phyloP scores from a whole-genome alignment of 2,113 vertebrate species.

The Cavia porcellus region DNA sequence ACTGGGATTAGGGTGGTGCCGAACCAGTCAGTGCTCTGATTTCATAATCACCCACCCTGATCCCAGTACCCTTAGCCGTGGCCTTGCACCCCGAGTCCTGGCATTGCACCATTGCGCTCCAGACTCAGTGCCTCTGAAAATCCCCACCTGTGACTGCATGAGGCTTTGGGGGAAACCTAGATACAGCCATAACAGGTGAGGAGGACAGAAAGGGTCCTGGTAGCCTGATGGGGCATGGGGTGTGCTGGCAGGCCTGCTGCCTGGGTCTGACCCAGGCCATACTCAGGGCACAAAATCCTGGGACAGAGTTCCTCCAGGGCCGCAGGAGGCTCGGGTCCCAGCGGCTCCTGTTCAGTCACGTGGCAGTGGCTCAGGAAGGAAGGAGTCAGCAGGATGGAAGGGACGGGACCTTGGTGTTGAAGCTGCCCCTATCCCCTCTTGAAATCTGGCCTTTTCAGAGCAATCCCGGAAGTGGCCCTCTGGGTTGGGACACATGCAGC shows the following conservation, averaged over 20 bases:
- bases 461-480: conserved; percentile 33
- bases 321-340: not conserved
- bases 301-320: not conserved
- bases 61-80: no score
- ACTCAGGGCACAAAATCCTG: not conserved
- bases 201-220: not conserved
- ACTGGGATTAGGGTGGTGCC: not conserved
- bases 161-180: not conserved
- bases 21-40: not conserved
- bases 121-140: not conserved
- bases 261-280: not conserved
- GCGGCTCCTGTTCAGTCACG: not conserved
- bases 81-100: no score
- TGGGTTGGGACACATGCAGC: conserved; percentile 60
- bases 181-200: not conserved
- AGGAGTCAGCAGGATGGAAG: conserved; percentile 21
- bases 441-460: conserved; percentile 71
- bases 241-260: not conserved
- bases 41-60: not conserved
- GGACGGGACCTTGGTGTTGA: conserved; percentile 15
- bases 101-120: not conserved
- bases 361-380: not conserved
- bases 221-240: not conserved
- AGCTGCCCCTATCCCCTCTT: conserved; percentile 36
- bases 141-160: no score